Conservation (phyloP, 1,140 invertebrate species). For the Drosophila asahinai region DNA sequence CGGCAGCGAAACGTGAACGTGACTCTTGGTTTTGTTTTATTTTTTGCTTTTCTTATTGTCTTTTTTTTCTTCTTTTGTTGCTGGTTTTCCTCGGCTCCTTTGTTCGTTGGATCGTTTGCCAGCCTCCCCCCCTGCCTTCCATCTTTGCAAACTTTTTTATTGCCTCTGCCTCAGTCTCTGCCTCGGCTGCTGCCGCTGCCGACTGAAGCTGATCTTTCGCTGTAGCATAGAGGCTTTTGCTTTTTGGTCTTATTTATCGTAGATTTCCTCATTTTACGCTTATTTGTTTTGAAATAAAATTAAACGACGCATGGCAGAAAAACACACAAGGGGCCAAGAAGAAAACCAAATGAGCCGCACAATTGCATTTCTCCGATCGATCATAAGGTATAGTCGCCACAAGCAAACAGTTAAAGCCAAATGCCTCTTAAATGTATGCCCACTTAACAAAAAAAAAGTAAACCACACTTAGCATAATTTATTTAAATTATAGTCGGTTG, state of each 20-base stretch:
- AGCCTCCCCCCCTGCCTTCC: conserved; percentile 13
- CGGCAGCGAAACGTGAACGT: conserved; percentile 66
- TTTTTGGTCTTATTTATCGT: conserved; percentile 75
- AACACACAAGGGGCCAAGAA: conserved; percentile 12
- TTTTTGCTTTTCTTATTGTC: conserved; percentile 24
- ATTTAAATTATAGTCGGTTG: no score
- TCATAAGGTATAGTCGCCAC: neutral
- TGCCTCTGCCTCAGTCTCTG: conserved; percentile 19
- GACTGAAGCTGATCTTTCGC: conserved; percentile 21
- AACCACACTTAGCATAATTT: no score
- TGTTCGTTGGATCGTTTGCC: conserved; percentile 64
- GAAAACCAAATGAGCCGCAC: conserved; percentile 30
- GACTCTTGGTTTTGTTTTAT: conserved; percentile 37
- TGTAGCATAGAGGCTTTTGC: conserved; percentile 52
- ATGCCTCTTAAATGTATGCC: no score
- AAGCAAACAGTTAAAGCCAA: neutral
- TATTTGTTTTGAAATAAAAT: conserved; percentile 80
- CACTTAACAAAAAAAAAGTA: no score
- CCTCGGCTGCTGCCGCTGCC: neutral
- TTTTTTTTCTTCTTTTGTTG: conserved; percentile 20
- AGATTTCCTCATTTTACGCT: conserved; percentile 75
- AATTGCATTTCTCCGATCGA: conserved; percentile 34
- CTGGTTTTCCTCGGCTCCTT: conserved; percentile 46
- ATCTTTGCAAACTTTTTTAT: conserved; percentile 58
- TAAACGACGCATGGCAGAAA: conserved; percentile 69